phyloP scores from a whole-genome alignment of 1,140 invertebrate species.

The Radopholus similis region DNA sequence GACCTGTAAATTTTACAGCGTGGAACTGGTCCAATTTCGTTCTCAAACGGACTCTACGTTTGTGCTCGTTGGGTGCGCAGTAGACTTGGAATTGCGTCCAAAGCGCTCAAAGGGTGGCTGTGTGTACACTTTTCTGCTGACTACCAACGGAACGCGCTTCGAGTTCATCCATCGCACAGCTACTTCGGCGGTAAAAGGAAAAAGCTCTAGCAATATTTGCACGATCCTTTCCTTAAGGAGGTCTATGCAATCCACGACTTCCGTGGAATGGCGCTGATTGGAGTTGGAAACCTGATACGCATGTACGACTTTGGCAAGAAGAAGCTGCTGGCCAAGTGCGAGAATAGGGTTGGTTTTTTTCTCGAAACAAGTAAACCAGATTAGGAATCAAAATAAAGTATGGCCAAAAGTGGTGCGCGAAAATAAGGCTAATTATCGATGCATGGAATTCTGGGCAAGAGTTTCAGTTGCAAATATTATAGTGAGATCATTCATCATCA shows the following conservation, averaged over 20 bases:
- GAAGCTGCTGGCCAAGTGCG: constrained; percentile 92
- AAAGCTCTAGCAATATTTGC: background rate
- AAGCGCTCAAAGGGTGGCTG: constrained; percentile 74
- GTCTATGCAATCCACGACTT: constrained; percentile 82
- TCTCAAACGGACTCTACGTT: constrained; percentile 70
- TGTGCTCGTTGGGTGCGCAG: constrained; percentile 80
- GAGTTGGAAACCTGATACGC: constrained; percentile 82
- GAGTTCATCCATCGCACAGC: constrained; percentile 88
- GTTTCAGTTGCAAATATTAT: background rate
- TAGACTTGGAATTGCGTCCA: constrained; percentile 83
- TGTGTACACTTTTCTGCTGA: constrained; percentile 76
- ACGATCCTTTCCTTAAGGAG: constrained; percentile 59
- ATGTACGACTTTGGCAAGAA: constrained; percentile 96
- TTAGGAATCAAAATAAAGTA: constrained; percentile 2
- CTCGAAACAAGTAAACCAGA: background rate
- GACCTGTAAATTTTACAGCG: constrained; percentile 62
- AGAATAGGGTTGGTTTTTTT: constrained; percentile 75
- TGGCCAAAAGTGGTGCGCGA: background rate
- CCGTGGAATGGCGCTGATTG: constrained; percentile 83
- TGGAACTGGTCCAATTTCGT: constrained; percentile 72
- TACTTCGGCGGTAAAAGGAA: constrained; percentile 76
- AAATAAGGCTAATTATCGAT: background rate
- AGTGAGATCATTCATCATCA: background rate
- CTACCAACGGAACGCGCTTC: constrained; percentile 68
- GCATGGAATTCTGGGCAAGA: background rate